Base-by-base conservation (phyloP, 2,888 invertebrate species). In the Tethea ocularis region DNA sequence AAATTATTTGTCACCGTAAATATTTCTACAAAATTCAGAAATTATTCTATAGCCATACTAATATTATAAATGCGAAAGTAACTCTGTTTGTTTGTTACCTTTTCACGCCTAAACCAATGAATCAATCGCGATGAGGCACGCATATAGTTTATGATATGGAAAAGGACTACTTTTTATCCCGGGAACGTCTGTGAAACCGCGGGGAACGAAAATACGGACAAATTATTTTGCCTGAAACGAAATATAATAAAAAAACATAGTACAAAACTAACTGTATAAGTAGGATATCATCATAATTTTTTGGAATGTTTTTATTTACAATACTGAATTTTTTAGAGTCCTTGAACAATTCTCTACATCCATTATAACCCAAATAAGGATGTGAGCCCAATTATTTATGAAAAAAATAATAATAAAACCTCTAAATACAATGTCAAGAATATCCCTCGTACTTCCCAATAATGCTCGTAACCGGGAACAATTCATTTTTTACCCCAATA, bases 401-500 rank as follows among this genome's bases (percentile, higher is more conserved):
- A 36, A 51, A 64, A 61, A 55, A 38, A 53, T 41, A 60, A 63
- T 69, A 56, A 66, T 68, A 70, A 75, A 79, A 74, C 72, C 74
- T 73, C 76, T 78, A 78, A 76, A 79, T 78, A 75, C 71, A 78
- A 69, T 66, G 69, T 80, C 74, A 75, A 81, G 82, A 80, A 81
- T 80, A 76, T 77, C 74, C 67, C 24, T 54, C 59, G 65, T 65
- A 59, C 65, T 64, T 75, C 68, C 71, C 74, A 80, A 83, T 85
- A 83, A 78, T 69, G 69, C 68, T 72, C 74, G 66, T 76, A 69
- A 73, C 72, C 72, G 77, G 61, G 68, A 75, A 77, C 77, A 82
- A 85, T 87, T 77, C 80, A 79, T 83, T 83, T 38, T 84, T 85
- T 82, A 75, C 69, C 80, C 78, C 67, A 70, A 77, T 82, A 74